Percentiles rank a stretch among this genome's conserved stretches.
phyloP scores from a whole-genome alignment of 2,888 invertebrate genomes.

The Aproaerema taeniolella region DNA sequence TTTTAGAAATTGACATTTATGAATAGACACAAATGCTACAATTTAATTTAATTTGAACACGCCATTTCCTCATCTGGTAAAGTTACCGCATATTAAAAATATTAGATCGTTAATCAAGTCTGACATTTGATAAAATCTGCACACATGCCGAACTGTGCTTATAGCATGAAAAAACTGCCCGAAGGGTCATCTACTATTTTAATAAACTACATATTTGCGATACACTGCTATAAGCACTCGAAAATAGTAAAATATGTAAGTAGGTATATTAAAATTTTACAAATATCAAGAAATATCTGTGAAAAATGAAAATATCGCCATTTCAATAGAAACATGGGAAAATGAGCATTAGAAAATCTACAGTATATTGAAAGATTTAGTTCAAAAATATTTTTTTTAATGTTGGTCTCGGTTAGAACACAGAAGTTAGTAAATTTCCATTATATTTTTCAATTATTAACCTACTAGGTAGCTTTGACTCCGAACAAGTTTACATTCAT shows the following conservation, averaged over 20 bases:
- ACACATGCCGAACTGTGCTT: too few species aligned
- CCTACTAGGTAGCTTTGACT: slow-evolving; percentile 11
- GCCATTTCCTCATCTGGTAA: slow-evolving; percentile 15
- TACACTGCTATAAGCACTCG: too few species aligned
- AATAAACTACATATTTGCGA: too few species aligned
- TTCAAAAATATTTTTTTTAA: slow-evolving; percentile 21
- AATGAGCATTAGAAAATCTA: slow-evolving; percentile 43
- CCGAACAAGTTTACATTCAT: too few species aligned
- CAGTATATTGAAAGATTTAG: slow-evolving; percentile 33
- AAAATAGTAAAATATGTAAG: too few species aligned
- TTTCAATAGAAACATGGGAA: too few species aligned
- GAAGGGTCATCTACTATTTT: too few species aligned
- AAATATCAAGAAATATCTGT: too few species aligned
- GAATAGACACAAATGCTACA: slow-evolving; percentile 25
- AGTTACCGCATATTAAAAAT: slow-evolving; percentile 5
- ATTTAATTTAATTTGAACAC: slow-evolving; percentile 25
- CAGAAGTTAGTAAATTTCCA: slow-evolving; percentile 24
- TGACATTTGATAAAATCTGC: too few species aligned
- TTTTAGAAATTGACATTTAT: slow-evolving; percentile 29
- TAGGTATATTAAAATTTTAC: too few species aligned
- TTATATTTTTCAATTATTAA: slow-evolving; percentile 12
- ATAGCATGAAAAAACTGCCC: too few species aligned
- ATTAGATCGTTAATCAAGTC: slow-evolving; percentile 6
- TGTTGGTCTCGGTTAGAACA: slow-evolving; percentile 41
- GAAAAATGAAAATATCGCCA: not conserved